A percentile compares a stretch with the other conserved stretches of the same genome.
These are phyloP conservation scores for Microtus oregoni DNA, from an alignment of 2,113 vertebrate genomes.

Conservation along the genomic window DNA sequence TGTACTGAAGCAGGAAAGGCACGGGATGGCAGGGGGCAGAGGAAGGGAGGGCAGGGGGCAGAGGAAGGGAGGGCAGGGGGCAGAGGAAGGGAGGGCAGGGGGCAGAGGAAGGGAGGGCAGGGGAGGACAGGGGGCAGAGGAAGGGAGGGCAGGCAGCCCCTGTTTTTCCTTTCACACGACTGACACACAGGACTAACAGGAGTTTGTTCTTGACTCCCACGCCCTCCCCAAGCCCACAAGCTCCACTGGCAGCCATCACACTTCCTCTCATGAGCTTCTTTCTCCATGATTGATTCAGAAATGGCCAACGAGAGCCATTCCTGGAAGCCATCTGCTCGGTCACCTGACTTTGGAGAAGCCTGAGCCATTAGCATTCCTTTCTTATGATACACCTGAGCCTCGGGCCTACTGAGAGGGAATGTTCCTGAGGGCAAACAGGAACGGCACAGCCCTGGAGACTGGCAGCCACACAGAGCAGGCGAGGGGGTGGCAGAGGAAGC, in stretches of 20 bases:
- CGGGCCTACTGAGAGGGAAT: background rate
- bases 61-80: background rate
- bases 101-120: background rate
- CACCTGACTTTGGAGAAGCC: background rate
- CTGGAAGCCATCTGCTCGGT: background rate
- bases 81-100: too few relatives aligned
- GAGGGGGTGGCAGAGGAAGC: background rate
- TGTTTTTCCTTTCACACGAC: background rate
- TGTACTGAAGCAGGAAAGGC: background rate
- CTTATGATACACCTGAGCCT: background rate
- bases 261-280: background rate
- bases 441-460: fast-evolving
- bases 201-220: background rate
- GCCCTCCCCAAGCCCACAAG: background rate
- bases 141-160: too few relatives aligned
- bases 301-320: fast-evolving
- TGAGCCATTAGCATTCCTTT: background rate
- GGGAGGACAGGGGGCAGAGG: too few relatives aligned
- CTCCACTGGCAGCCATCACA: fast-evolving
- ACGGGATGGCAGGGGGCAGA: too few relatives aligned
- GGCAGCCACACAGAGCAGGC: background rate
- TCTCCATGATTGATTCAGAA: background rate
- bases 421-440: background rate
- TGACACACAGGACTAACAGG: background rate
- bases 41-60: background rate